Base-by-base conservation (phyloP, 1,140 invertebrate genomes). In the Cardiocondyla obscurior region DNA sequence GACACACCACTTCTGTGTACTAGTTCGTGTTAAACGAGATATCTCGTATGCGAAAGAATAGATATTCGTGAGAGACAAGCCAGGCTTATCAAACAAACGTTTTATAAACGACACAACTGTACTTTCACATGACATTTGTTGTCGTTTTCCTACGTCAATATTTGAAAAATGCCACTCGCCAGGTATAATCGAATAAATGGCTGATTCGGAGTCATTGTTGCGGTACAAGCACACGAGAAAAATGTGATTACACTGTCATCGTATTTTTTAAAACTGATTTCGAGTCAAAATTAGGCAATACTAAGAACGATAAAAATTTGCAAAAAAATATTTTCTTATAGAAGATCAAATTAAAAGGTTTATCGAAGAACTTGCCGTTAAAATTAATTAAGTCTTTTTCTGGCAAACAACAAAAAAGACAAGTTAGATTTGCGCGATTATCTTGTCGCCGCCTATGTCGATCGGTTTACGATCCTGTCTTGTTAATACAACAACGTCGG, bases 31-130 rank as follows among this genome's bases (percentile, higher is more conserved):
- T 46, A 49, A 62, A 49, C 28, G 30, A 4, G 28, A 22, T 60
- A 60, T 60, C 8, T n/a, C 10, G n/a, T 12, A 74, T 12, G 28
- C 22, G 8, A 42, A 33, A 39, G 16, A 19, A 14, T 14, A 39
- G 33, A 79, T 53, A 53, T 42, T 79, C 22, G 6, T 4, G 8
- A 53, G 5, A 36, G 74, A 79, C 55, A 69, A 67, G 46, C 7
- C 22, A 12, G 7, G 12, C 25, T 77, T 33, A 62, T 53, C 30
- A 19, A 39, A 57, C 30, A 19, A 39, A 57, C 12, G n/a, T 77
- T 65, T 65, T 49, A 36, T 2, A 30, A 6, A 8, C 5, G 30
- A 42, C 25, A 30, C 67, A 77, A 28, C 22, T 79, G 16, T 42
- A 30, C 22, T 25, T 33, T 39, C 2, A 67, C 3, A 2, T 53